Conservation (phyloP, 37 sponge, comb jelly and placozoan species). For the Trichoplax adhaerens region DNA sequence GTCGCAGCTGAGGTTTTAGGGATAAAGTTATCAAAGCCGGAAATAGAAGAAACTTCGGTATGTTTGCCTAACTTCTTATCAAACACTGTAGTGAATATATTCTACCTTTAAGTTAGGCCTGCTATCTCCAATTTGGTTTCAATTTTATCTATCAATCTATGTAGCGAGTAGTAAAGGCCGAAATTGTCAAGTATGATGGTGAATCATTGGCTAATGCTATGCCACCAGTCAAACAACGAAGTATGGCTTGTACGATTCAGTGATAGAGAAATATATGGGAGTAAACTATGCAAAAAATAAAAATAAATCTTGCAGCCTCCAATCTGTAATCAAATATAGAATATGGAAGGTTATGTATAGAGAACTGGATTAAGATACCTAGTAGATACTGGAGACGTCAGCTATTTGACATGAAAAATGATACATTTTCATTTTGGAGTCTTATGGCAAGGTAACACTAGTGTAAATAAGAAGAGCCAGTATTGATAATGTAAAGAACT, state of each 20-base stretch:
- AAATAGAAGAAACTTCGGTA: conserved; percentile 43
- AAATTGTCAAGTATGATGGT: conserved; percentile 32
- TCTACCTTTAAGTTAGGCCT: neutral
- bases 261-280: neutral
- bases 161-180: conserved; percentile 57
- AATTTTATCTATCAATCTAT: conserved; percentile 7
- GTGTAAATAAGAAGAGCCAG: too few relatives aligned
- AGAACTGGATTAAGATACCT: too few relatives aligned
- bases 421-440: too few relatives aligned
- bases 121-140: neutral
- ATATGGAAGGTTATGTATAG: too few relatives aligned
- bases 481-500: too few relatives aligned
- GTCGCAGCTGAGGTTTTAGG: conserved; percentile 59
- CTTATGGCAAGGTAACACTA: too few relatives aligned
- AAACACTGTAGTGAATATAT: too few relatives aligned
- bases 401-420: too few relatives aligned
- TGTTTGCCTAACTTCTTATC: neutral
- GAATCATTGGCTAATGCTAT: conserved; percentile 2
- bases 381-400: too few relatives aligned
- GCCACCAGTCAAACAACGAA: conserved; percentile 5
- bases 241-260: conserved; percentile 20
- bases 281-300: too few relatives aligned
- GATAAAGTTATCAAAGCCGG: conserved; percentile 32
- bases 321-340: too few relatives aligned
- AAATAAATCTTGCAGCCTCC: too few relatives aligned